Conservation (phyloP, 2,113 vertebrate species). For the Tetraodon nigroviridis region DNA sequence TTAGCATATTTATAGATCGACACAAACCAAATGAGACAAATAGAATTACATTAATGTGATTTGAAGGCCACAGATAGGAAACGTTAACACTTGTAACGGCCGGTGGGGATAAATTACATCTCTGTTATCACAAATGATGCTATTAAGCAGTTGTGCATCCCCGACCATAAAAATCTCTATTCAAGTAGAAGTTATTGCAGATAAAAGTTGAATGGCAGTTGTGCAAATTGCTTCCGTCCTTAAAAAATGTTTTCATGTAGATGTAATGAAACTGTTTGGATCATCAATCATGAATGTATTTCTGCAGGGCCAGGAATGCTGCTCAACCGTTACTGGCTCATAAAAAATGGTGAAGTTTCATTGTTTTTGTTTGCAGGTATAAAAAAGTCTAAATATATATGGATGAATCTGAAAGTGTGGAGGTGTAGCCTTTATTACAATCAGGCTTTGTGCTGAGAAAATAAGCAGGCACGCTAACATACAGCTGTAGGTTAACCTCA, state of each 20-base stretch:
- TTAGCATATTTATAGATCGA: too few relatives aligned
- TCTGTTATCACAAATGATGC: slow-evolving; percentile 21
- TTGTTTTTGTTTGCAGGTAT: neutral
- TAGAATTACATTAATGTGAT: too few relatives aligned
- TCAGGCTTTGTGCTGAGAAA: slow-evolving; percentile 1
- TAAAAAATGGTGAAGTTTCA: slow-evolving; percentile 5
- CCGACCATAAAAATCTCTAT: slow-evolving; percentile 28
- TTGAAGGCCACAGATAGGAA: too few relatives aligned
- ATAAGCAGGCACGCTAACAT: slow-evolving; percentile 11
- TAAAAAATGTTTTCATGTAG: slow-evolving; percentile 1
- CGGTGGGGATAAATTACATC: neutral
- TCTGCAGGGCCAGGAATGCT: slow-evolving; percentile 1
- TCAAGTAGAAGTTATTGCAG: slow-evolving; percentile 24
- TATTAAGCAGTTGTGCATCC: slow-evolving; percentile 38
- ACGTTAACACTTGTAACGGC: too few relatives aligned
- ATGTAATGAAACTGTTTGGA: neutral
- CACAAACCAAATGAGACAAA: too few relatives aligned
- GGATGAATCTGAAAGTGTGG: neutral
- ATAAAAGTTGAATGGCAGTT: slow-evolving; percentile 16
- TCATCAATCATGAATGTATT: neutral
- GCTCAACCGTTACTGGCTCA: slow-evolving; percentile 8
- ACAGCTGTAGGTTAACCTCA: slow-evolving; percentile 19
- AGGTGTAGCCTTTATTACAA: slow-evolving; percentile 3
- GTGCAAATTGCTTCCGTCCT: neutral
- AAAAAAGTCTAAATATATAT: neutral